A percentile compares a stretch with the other conserved stretches of the same genome.
Conservation (phyloP, 2,797 vertebrate species). For the Steatocranus sp. region DNA sequence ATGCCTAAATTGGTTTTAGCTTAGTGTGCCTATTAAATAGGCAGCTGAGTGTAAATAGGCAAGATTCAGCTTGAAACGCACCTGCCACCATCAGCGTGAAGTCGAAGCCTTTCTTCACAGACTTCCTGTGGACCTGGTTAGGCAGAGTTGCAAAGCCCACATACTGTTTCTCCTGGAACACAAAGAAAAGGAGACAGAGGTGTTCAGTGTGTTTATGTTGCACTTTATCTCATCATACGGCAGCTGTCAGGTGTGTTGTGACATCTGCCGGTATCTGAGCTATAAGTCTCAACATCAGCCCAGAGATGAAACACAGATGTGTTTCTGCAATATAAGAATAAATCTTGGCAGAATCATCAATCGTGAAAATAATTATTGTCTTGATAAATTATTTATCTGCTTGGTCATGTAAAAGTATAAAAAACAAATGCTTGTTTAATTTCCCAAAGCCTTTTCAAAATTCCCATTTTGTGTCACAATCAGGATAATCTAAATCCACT, state of each 20-base stretch:
- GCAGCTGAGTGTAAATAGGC: not conserved
- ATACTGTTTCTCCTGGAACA: constrained; percentile 89
- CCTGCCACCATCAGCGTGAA: constrained; percentile 98
- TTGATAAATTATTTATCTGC: not conserved
- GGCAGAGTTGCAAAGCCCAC: constrained; percentile 95
- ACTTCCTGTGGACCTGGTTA: constrained; percentile 95
- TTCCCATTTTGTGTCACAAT: not conserved
- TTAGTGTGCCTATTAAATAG: not conserved
- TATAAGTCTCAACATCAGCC: not conserved
- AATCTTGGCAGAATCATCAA: not conserved
- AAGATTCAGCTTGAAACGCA: constrained; percentile 51
- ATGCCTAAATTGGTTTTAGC: not conserved
- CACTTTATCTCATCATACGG: not conserved
- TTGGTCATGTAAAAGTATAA: not conserved
- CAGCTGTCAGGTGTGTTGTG: not conserved
- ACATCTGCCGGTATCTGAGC: not conserved
- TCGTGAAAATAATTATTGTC: not conserved
- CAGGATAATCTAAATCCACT: not conserved
- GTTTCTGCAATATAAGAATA: not conserved
- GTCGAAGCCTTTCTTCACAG: constrained; percentile 96
- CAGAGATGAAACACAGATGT: not conserved
- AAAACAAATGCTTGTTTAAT: not conserved
- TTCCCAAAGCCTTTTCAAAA: not conserved
- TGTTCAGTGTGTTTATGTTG: not conserved
- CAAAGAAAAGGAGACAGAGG: not conserved